Evolutionary conservation across 2,888 invertebrate species (phyloP), one percentile per base, ranked within the genome.

Genomic region (Agrochola lychnidis): DNA sequence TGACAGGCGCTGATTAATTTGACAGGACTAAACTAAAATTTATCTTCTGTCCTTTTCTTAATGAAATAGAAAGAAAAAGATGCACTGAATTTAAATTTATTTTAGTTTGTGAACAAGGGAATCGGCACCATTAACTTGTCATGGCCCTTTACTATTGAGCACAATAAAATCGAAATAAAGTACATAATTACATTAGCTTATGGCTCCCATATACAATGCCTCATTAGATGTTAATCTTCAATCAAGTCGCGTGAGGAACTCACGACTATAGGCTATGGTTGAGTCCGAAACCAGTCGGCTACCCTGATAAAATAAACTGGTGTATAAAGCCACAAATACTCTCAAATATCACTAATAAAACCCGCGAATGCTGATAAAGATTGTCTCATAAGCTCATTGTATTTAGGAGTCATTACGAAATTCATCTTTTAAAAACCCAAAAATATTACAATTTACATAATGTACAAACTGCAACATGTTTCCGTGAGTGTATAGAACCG

Each of bases 41-140:
- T n/a, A n/a, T n/a, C n/a, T n/a, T n/a, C n/a, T n/a, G n/a, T n/a
- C n/a, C n/a, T n/a, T n/a, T n/a, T n/a, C n/a, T n/a, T n/a, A n/a
- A n/a, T n/a, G n/a, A n/a, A n/a, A n/a, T n/a, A n/a, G n/a, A n/a
- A n/a, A n/a, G n/a, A n/a, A n/a, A n/a, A n/a, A n/a, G n/a, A n/a
- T n/a, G n/a, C n/a, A n/a, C n/a, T n/a, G n/a, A n/a, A n/a, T n/a
- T n/a, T n/a, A n/a, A n/a, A n/a, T n/a, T n/a, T n/a, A n/a, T n/a
- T n/a, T n/a, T n/a, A n/a, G n/a, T n/a, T n/a, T n/a, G n/a, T n/a
- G n/a, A n/a, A n/a, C n/a, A n/a, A n/a, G n/a, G n/a, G n/a, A n/a
- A n/a, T n/a, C n/a, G n/a, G n/a, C n/a, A n/a, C n/a, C n/a, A n/a
- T 48, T 73, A 67, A 19, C 25, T 59, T 78, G 71, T 84, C 75